phyloP scores from a whole-genome alignment of 2,888 invertebrate genomes.

The Chelonus formosanus region DNA sequence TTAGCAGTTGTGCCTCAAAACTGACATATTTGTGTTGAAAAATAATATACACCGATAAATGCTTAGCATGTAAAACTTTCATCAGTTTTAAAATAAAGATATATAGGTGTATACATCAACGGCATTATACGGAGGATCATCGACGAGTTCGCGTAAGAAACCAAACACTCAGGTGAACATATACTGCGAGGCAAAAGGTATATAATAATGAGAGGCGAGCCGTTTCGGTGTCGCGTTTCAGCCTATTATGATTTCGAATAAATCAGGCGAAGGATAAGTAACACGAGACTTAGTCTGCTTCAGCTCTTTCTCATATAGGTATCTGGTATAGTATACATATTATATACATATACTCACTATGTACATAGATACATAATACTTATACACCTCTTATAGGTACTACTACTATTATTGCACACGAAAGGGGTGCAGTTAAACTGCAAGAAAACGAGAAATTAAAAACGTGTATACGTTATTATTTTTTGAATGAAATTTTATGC shows the following conservation, averaged over 20 bases:
- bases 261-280: constrained; percentile 59
- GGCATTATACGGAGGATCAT: background rate
- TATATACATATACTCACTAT: constrained; percentile 20
- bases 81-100: no score
- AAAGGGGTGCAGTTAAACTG: background rate
- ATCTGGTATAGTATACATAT: constrained; percentile 8
- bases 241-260: constrained; percentile 59
- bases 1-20: no score
- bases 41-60: no score
- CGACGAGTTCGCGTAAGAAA: constrained; percentile 42
- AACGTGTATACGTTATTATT: no score
- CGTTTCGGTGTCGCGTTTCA: constrained; percentile 55
- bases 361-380: background rate
- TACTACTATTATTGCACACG: no score
- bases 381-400: no score
- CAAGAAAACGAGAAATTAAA: constrained; percentile 2
- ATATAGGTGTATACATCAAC: no score
- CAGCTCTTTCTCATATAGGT: constrained; percentile 40
- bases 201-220: constrained; percentile 54
- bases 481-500: no score
- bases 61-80: no score
- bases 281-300: constrained; percentile 50
- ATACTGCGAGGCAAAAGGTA: constrained; percentile 52
- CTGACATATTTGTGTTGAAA: no score
- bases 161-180: constrained; percentile 52